Evolutionary conservation across 64 coral and sea anemone genomes (phyloP), one percentile per base, ranked within the genome.

Genomic region (Pocillopora damicornis): DNA sequence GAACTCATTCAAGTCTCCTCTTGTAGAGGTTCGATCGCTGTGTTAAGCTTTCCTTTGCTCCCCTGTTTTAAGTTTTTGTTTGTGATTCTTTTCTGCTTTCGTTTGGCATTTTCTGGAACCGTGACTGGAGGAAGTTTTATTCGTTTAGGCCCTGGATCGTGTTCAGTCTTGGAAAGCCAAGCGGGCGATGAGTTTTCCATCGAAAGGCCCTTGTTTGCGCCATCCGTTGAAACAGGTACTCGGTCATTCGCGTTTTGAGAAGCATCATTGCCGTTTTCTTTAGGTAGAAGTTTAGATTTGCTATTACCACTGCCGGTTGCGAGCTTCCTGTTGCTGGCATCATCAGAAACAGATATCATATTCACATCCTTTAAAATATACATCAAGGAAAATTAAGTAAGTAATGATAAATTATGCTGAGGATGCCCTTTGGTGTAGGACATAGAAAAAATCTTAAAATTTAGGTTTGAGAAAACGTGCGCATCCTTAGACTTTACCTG

Each of bases 111-210:
- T 35, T 20, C 36, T 20, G 17, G 64, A 42, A 38, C 20, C 6
- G 81, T 69, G 15, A 85, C 81, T 6, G 81, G 81, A 58, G 81
- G 81, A 9, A 85, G 58, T 65, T 85, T 85, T 4, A 85, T 38
- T 72, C 25, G 71, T 13, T 63, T n/a, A 58, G 81, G 14, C 65
- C 81, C 81, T 30, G 45, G 64, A 13, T 2, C 38, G 38, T 36
- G 42, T n/a, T 72, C 30, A 30, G 30, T 22, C 61, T 58, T 51
- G 9, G 18, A 9, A 85, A 85, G 81, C 81, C 81, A 85, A 13
- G 81, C 65, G 51, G 81, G 63, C 20, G 62, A 20, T 72, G 64
- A 20, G 18, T 37, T 13, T 42, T 18, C 37, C 34, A 17, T 15
- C 34, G 42, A 51, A 51, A 51, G 42, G 42, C 42, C 7, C 42